Percentiles rank a stretch among this genome's conserved stretches.
phyloP scores from a whole-genome alignment of 2,113 vertebrate genomes.

The Delphinapterus leucas region DNA sequence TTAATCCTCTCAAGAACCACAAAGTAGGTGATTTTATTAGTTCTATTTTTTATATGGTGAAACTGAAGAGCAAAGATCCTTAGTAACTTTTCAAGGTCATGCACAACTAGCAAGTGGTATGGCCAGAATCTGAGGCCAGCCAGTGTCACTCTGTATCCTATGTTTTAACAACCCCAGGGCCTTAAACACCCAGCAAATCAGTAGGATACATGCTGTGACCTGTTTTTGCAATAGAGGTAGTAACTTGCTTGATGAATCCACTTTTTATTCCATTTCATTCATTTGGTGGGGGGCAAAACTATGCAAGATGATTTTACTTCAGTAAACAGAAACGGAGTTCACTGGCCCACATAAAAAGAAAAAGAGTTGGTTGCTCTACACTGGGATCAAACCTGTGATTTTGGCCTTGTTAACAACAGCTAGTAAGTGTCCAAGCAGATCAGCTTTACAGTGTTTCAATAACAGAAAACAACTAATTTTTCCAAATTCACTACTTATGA shows the following conservation, averaged over 20 bases:
- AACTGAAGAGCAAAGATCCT: neutral
- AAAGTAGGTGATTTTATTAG: neutral
- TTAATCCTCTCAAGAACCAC: neutral
- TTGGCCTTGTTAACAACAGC: neutral
- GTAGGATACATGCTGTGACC: neutral
- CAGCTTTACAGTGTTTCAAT: neutral
- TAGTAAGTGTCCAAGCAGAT: neutral
- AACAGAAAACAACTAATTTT: neutral
- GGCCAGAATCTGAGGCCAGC: neutral
- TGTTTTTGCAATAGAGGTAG: neutral
- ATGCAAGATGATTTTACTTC: slow-evolving; percentile 12
- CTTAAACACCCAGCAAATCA: neutral
- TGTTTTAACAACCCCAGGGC: neutral
- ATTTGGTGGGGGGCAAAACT: neutral
- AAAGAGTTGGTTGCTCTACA: neutral
- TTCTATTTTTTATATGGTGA: neutral
- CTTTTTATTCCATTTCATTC: neutral
- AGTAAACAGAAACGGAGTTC: neutral
- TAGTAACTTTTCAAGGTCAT: neutral
- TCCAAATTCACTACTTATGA: neutral
- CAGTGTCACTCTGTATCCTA: neutral
- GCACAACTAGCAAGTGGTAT: neutral
- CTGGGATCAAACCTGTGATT: neutral
- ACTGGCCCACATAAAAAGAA: neutral
- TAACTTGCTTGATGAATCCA: neutral